Evolutionary conservation across 2,888 invertebrate species (phyloP), one percentile per base, ranked within the genome.

Genomic region (Mystacides longicornis): DNA sequence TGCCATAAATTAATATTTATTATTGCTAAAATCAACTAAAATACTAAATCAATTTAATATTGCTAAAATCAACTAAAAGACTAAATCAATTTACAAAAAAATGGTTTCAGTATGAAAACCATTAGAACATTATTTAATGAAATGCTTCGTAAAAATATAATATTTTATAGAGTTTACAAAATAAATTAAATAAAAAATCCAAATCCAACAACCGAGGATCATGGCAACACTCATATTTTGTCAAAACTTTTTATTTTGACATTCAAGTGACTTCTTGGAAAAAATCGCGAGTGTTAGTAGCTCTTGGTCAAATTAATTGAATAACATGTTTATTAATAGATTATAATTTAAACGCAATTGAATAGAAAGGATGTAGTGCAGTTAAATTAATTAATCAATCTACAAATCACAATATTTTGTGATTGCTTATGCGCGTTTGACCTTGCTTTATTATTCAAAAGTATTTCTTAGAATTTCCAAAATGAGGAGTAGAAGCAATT

Each of bases 401-500:
- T n/a, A n/a, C n/a, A 16, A 37, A 7, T 37, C 4, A 14, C 37
- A 3, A 7, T 37, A 3, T 3, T 3, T 14, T 14, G 37, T 37
- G 37, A n/a, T 37, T n/a, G 37, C 37, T 14, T 7, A 37, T 14
- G 4, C 3, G 14, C 16, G 14, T 14, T 16, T 37, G 37, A 37
- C 37, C 37, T 37, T 37, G 46, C 20, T 11, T 21, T 46, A 46
- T 46, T 21, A n/a, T 37, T 37, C n/a, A n/a, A n/a, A 37, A 4
- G 16, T 37, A 4, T 37, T 37, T 7, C n/a, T 37, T 7, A 37
- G 4, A 3, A 14, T 42, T 16, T 23, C 14, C 37, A 69, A 67
- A 66, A 92, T 93, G 92, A 81, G 92, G 67, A 90, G 88, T 64
- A 81, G 92, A 63, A 91, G 90, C 68, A 92, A 93, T 76, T 93